phyloP scores from a whole-genome alignment of 2,113 vertebrate genomes.

The Vulpes vulpes region DNA sequence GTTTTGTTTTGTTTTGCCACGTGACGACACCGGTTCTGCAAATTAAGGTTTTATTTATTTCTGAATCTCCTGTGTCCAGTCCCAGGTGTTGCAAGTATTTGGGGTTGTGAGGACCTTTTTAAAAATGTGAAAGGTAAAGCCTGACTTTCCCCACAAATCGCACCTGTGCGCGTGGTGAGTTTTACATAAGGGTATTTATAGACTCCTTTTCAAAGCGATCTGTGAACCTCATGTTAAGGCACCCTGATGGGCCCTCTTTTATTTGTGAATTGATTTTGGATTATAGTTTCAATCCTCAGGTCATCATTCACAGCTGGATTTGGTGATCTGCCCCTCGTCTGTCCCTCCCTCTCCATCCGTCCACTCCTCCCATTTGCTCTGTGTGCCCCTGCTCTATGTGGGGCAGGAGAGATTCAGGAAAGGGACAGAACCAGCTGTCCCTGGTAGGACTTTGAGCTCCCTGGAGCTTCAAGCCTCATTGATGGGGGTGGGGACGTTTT shows the following conservation, averaged over 20 bases:
- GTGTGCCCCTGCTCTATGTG: too few species aligned
- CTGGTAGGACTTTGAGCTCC: rapidly evolving
- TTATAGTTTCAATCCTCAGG: not conserved
- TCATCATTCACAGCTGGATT: rapidly evolving
- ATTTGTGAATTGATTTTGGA: not conserved
- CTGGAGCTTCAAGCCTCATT: too few species aligned
- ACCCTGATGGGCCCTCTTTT: not conserved
- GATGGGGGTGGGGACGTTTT: too few species aligned
- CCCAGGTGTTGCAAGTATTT: not conserved
- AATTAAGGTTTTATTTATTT: not conserved
- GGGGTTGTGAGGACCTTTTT: not conserved
- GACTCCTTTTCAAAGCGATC: not conserved
- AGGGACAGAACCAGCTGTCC: not conserved
- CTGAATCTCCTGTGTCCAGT: not conserved
- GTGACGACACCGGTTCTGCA: not conserved
- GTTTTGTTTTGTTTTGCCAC: not conserved
- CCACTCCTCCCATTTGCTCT: rapidly evolving
- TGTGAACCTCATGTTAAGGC: not conserved
- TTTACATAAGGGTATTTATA: not conserved
- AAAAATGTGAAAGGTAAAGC: not conserved
- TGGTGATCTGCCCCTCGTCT: not conserved
- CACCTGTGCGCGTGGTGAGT: not conserved
- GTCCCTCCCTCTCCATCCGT: rapidly evolving
- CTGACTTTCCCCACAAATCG: not conserved
- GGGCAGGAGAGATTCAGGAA: not conserved